phyloP scores from a whole-genome alignment of 2,113 vertebrate genomes.

The Eulemur macaco region DNA sequence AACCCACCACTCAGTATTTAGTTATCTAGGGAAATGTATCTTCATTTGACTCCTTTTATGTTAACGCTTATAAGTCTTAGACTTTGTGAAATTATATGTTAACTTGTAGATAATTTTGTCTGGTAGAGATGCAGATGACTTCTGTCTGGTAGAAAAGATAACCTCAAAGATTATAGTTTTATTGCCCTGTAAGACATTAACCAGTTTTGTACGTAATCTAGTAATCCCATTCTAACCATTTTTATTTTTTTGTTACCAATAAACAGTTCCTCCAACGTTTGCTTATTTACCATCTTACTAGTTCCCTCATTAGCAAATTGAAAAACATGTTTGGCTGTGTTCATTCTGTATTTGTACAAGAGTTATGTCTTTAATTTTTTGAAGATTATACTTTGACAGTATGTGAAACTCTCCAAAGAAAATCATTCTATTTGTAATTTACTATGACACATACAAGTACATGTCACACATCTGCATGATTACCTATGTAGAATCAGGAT shows the following conservation, averaged over 20 bases:
- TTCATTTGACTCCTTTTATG: neutral
- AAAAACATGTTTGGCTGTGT: neutral
- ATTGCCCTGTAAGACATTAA: neutral
- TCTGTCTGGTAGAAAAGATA: neutral
- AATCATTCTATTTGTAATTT: neutral
- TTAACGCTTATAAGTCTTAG: neutral
- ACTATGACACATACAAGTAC: neutral
- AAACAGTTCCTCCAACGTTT: neutral
- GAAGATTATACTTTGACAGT: neutral
- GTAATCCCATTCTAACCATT: neutral
- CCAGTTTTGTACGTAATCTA: neutral
- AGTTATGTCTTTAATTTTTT: neutral
- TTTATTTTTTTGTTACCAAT: conserved; percentile 12
- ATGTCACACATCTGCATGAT: no score
- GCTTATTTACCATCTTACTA: neutral
- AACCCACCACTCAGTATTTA: neutral
- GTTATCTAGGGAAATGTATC: neutral
- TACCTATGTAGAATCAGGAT: neutral
- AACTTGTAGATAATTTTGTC: neutral
- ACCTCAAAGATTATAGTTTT: neutral
- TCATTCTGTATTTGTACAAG: neutral
- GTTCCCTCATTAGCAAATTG: conserved; percentile 1
- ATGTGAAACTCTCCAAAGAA: neutral
- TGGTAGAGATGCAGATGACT: conserved; percentile 28
- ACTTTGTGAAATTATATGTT: conserved; percentile 24